Percentiles rank a stretch among this genome's conserved stretches.
Conservation (phyloP, 2,113 vertebrate species). For the Heterotilapia buettikoferi region DNA sequence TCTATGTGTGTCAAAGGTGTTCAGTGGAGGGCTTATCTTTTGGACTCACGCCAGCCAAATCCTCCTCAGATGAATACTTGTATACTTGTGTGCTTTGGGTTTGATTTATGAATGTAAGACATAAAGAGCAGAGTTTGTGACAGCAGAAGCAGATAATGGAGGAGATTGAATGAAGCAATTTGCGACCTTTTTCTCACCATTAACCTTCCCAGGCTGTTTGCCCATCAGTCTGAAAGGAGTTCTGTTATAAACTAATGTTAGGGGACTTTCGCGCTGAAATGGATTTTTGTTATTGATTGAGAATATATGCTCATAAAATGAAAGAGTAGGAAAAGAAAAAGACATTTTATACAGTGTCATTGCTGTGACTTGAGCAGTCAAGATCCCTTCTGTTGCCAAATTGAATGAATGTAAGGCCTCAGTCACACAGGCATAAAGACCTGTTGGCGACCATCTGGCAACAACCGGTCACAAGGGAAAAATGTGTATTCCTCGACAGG, state of each 20-base stretch:
- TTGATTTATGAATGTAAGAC: conserved; percentile 18
- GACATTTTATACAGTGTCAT: background rate
- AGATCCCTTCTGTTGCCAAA: conserved; percentile 1
- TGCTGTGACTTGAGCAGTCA: background rate
- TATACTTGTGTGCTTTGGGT: background rate
- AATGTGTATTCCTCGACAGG: background rate
- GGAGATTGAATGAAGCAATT: conserved; percentile 27
- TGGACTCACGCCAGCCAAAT: background rate
- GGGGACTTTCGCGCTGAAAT: background rate
- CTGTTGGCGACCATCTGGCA: background rate
- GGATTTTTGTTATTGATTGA: conserved; percentile 17
- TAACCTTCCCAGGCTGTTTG: conserved; percentile 23
- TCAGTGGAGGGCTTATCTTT: background rate
- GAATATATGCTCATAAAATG: background rate
- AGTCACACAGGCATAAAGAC: background rate
- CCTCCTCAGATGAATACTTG: background rate
- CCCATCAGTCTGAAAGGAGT: background rate
- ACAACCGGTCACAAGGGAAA: background rate
- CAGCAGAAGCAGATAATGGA: conserved; percentile 16
- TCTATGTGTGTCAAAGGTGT: conserved; percentile 13
- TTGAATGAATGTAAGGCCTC: background rate
- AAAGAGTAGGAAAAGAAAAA: background rate
- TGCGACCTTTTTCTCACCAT: conserved; percentile 22
- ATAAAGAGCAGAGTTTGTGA: conserved; percentile 7
- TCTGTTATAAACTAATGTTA: conserved; percentile 1